A percentile compares a stretch with the other conserved stretches of the same genome.
phyloP scores from a whole-genome alignment of 2,888 invertebrate species.

The Ophion slaviceki region DNA sequence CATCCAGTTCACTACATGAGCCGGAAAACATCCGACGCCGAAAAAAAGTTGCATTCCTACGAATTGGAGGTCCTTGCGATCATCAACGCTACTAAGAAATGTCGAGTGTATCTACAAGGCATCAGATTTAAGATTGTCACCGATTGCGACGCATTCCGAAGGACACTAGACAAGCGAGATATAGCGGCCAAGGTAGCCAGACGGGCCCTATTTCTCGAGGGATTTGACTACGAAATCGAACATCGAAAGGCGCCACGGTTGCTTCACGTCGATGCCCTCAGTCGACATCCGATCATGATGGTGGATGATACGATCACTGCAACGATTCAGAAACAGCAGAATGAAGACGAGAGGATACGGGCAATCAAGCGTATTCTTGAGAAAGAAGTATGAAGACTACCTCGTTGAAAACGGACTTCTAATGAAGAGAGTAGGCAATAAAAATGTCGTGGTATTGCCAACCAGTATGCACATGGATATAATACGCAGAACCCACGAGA shows the following conservation, averaged over 20 bases:
- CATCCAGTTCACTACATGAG: slow-evolving; percentile 67
- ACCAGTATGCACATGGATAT: not conserved
- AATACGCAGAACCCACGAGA: slow-evolving; percentile 58
- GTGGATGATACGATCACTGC: slow-evolving; percentile 21
- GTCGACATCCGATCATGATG: slow-evolving; percentile 63
- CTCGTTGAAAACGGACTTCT: not conserved
- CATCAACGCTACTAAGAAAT: slow-evolving; percentile 70
- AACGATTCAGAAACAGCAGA: slow-evolving; percentile 55
- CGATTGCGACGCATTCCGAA: slow-evolving; percentile 63
- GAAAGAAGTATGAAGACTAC: too few species aligned
- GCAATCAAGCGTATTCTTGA: not conserved
- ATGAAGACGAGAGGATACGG: slow-evolving; percentile 41
- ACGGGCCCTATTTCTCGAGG: slow-evolving; percentile 68
- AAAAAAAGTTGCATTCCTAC: slow-evolving; percentile 70
- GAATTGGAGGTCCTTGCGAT: slow-evolving; percentile 73
- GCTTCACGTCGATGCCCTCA: slow-evolving; percentile 70
- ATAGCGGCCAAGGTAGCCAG: slow-evolving; percentile 61
- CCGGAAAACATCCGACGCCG: slow-evolving; percentile 67
- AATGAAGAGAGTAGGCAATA: too few species aligned
- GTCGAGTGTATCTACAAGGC: slow-evolving; percentile 62
- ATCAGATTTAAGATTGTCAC: slow-evolving; percentile 63
- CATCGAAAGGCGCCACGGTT: slow-evolving; percentile 62
- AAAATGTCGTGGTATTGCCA: too few species aligned
- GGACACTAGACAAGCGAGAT: slow-evolving; percentile 66
- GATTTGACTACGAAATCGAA: slow-evolving; percentile 57